phyloP scores from a whole-genome alignment of 2,888 invertebrate genomes.

The Dexiosoma caninum region DNA sequence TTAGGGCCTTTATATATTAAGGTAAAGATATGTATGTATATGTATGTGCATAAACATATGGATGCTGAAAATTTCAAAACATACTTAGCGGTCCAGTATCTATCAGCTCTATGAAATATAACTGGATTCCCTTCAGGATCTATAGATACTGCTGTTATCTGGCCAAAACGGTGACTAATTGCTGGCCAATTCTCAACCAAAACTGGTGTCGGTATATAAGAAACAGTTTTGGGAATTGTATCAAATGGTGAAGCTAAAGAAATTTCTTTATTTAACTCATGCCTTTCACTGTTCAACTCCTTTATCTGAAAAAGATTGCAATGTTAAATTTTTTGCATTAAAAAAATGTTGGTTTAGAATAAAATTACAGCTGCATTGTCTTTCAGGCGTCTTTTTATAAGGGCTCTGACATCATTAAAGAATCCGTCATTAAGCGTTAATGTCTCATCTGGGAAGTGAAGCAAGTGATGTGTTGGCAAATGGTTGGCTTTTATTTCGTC shows the following conservation, averaged over 20 bases:
- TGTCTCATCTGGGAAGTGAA: constrained; percentile 63
- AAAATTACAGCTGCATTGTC: constrained; percentile 72
- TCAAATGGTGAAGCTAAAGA: background rate
- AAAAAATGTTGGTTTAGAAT: background rate
- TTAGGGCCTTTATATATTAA: no score
- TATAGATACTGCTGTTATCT: constrained; percentile 89
- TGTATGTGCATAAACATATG: constrained; percentile 37
- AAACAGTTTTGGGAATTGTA: constrained; percentile 50
- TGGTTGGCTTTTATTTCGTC: constrained; percentile 66
- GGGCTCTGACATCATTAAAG: constrained; percentile 79
- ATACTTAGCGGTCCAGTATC: constrained; percentile 78
- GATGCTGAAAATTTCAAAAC: no score
- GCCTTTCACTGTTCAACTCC: constrained; percentile 66
- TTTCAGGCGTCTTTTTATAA: constrained; percentile 78
- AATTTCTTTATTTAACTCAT: constrained; percentile 63
- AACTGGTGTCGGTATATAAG: constrained; percentile 80
- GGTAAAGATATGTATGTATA: background rate
- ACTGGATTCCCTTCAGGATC: constrained; percentile 86
- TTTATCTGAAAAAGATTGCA: constrained; percentile 54
- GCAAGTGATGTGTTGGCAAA: constrained; percentile 65
- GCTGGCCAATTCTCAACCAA: constrained; percentile 84
- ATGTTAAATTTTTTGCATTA: background rate
- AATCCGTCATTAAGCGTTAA: constrained; percentile 76
- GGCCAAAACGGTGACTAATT: constrained; percentile 81
- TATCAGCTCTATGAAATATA: constrained; percentile 88